Evolutionary conservation across 2,888 invertebrate genomes (phyloP).

Genomic region (Trileptium ribeirensis): DNA sequence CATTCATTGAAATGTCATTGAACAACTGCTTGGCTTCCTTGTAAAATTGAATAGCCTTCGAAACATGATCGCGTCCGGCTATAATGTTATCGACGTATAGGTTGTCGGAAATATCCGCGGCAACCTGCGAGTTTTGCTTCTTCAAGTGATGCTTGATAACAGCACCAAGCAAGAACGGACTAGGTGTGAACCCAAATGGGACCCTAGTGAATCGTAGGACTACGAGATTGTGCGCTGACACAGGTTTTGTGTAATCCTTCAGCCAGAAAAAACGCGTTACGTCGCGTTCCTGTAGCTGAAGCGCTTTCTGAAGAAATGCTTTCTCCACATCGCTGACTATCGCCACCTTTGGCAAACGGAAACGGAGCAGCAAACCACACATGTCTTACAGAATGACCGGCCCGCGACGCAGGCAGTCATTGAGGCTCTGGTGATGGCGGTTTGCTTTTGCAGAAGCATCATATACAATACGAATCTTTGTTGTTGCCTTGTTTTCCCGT

Average conservation of each 20-base stretch:
- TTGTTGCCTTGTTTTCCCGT: background rate
- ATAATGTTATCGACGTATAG: slow-evolving; percentile 3
- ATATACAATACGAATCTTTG: too few species aligned
- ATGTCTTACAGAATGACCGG: too few species aligned
- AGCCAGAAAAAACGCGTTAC: background rate
- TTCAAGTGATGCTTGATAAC: slow-evolving; percentile 28
- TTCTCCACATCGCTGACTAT: background rate
- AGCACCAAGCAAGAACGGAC: slow-evolving; percentile 32
- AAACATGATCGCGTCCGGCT: background rate
- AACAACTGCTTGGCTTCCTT: background rate
- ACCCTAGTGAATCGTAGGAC: slow-evolving; percentile 32
- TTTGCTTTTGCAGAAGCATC: background rate
- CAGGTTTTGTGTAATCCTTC: background rate
- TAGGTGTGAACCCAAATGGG: slow-evolving; percentile 33
- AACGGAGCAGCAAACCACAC: background rate
- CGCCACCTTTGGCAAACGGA: background rate
- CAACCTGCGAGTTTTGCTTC: background rate
- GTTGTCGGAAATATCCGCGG: background rate
- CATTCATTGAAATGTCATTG: background rate
- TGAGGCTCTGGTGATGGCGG: background rate
- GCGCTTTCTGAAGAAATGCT: slow-evolving; percentile 33
- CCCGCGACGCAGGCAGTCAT: too few species aligned
- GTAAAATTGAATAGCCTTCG: background rate
- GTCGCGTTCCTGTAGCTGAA: slow-evolving; percentile 31
- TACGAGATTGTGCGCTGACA: slow-evolving; percentile 29